phyloP scores from a whole-genome alignment of 2,888 invertebrate species.

The Embidobia sp. region DNA sequence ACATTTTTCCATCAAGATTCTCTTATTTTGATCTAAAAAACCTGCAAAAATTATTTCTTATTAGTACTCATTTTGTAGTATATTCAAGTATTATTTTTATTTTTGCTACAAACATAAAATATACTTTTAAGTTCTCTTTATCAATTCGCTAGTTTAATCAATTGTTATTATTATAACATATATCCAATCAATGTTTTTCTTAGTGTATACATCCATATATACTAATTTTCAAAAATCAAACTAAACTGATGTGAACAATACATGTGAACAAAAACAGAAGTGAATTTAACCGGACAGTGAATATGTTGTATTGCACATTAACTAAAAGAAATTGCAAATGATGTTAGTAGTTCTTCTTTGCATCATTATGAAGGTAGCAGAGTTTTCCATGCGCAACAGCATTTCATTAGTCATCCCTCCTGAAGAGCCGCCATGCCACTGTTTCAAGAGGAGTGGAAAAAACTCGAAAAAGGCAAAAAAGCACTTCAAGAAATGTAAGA shows the following conservation, averaged over 20 bases:
- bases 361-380: slow-evolving; percentile 85
- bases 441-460: slow-evolving; percentile 71
- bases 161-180: too few species aligned
- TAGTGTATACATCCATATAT: too few species aligned
- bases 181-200: too few species aligned
- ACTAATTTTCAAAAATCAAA: too few species aligned
- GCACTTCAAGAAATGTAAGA: slow-evolving; percentile 67
- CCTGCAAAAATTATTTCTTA: too few species aligned
- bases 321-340: slow-evolving; percentile 76
- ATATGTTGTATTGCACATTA: slow-evolving; percentile 72
- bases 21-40: too few species aligned
- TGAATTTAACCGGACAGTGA: slow-evolving; percentile 36
- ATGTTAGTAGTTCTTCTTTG: slow-evolving; percentile 84
- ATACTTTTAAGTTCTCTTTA: too few species aligned
- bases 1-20: too few species aligned
- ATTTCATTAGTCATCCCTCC: slow-evolving; percentile 70
- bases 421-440: slow-evolving; percentile 72
- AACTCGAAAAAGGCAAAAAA: slow-evolving; percentile 70
- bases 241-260: slow-evolving; percentile 3
- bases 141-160: too few species aligned
- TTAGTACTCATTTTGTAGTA: too few species aligned
- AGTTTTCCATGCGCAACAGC: slow-evolving; percentile 81
- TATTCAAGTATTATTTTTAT: too few species aligned
- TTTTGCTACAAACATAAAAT: too few species aligned
- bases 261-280: background rate